Evolutionary conservation across 1,140 invertebrate species (phyloP).

Genomic region (Acyrthosiphon pisum): DNA sequence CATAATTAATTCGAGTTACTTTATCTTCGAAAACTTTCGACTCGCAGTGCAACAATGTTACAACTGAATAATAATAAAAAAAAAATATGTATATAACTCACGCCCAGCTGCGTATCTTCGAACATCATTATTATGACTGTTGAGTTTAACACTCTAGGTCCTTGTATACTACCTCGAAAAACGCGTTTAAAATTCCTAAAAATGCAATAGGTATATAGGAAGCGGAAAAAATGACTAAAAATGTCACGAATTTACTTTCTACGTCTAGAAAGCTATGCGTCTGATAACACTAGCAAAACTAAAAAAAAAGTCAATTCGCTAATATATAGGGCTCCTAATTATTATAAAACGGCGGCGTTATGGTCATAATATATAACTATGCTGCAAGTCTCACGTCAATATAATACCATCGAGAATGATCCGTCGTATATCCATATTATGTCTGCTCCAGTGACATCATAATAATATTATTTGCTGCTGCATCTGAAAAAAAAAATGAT

Average conservation of each 20-base stretch:
- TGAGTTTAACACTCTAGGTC: too few species aligned
- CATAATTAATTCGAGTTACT: slow-evolving; percentile 18
- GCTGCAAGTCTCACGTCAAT: too few species aligned
- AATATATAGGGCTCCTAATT: too few species aligned
- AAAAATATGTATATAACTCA: neutral
- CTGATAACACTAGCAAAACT: too few species aligned
- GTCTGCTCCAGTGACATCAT: too few species aligned
- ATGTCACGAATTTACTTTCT: neutral
- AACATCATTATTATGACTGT: neutral
- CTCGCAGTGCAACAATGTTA: neutral
- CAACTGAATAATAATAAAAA: neutral
- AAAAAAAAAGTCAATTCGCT: too few species aligned
- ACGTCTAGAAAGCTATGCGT: neutral
- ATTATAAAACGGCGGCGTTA: too few species aligned
- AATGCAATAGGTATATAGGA: neutral
- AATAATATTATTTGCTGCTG: too few species aligned
- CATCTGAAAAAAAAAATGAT: neutral
- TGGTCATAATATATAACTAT: too few species aligned
- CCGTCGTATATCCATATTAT: too few species aligned
- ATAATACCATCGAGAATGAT: too few species aligned
- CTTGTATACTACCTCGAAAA: neutral
- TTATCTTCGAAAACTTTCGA: neutral
- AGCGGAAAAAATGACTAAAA: neutral
- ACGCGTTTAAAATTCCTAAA: neutral
- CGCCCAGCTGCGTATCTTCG: neutral